Percentiles rank a stretch among this genome's conserved stretches.
These are phyloP conservation scores for Labeo calbasu DNA, from an alignment of 2,797 vertebrate species.

Conservation along the genomic window DNA sequence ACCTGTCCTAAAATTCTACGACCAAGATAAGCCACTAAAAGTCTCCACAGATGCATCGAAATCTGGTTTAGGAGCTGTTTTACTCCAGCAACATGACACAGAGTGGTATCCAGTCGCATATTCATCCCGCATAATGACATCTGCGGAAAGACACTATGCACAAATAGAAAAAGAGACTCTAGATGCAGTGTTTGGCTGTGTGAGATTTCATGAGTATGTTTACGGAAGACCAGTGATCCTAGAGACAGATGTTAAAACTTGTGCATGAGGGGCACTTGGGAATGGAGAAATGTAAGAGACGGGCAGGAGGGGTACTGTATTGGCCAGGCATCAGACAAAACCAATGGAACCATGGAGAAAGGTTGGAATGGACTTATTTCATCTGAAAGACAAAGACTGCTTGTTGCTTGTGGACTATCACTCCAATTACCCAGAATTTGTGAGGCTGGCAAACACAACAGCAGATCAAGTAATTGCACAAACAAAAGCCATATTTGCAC, in stretches of 20 bases:
- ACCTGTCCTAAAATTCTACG: constrained; percentile 20
- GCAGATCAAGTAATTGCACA: not conserved
- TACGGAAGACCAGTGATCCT: too few species aligned
- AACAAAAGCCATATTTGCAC: constrained; percentile 26
- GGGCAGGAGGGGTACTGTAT: not conserved
- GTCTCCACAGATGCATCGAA: constrained; percentile 40
- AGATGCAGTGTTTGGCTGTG: too few species aligned
- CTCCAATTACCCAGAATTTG: constrained; percentile 22
- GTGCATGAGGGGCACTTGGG: constrained; percentile 32
- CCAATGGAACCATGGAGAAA: constrained; percentile 27
- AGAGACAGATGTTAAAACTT: not conserved
- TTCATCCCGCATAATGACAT: too few species aligned
- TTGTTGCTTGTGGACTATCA: constrained; percentile 39
- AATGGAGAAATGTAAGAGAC: constrained; percentile 7
- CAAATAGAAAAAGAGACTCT: too few species aligned
- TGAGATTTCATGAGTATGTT: too few species aligned
- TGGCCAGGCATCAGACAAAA: constrained; percentile 23
- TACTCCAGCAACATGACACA: constrained; percentile 3
- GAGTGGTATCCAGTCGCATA: constrained; percentile 2
- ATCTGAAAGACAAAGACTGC: constrained; percentile 31
- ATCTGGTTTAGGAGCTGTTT: constrained; percentile 26
- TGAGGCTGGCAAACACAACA: constrained; percentile 2
- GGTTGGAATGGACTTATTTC: constrained; percentile 34
- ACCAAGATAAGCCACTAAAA: not conserved
- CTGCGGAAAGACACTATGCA: too few species aligned